A percentile compares a stretch with the other conserved stretches of the same genome.
Evolutionary conservation across 1,140 invertebrate genomes (phyloP).

Genomic region (Drosophila tani): DNA sequence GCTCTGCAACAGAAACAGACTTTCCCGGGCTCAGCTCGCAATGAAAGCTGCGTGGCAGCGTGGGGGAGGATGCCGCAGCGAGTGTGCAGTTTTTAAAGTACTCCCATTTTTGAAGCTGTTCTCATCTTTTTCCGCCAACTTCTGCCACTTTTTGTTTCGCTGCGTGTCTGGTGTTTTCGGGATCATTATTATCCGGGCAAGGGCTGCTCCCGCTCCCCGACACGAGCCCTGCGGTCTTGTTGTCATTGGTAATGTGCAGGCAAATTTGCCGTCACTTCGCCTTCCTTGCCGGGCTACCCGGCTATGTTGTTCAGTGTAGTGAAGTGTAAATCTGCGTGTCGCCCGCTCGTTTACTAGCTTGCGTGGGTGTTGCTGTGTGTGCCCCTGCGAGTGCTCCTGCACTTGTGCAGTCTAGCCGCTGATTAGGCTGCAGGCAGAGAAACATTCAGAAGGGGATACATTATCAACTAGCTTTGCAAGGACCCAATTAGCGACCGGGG

Average conservation of each 20-base stretch:
- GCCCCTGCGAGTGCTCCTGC: constrained; percentile 2
- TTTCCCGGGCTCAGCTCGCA: constrained; percentile 9
- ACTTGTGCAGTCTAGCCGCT: constrained; percentile 19
- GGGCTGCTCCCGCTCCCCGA: constrained; percentile 4
- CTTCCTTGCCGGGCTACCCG: not conserved
- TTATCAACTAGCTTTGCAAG: not conserved
- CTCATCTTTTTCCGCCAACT: constrained; percentile 19
- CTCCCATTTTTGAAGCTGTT: constrained; percentile 42
- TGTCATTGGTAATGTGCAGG: constrained; percentile 58
- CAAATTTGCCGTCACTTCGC: constrained; percentile 38
- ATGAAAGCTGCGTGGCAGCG: constrained; percentile 18
- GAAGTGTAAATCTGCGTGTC: constrained; percentile 57
- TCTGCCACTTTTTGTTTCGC: constrained; percentile 25
- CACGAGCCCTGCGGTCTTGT: constrained; percentile 28
- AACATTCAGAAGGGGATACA: constrained; percentile 9
- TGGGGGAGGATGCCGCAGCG: not conserved
- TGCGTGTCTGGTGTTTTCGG: constrained; percentile 48
- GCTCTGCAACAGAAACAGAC: constrained; percentile 29
- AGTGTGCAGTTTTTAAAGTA: constrained; percentile 56
- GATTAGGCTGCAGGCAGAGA: constrained; percentile 37
- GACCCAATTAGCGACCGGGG: not conserved
- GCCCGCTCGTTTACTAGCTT: constrained; percentile 13
- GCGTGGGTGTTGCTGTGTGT: constrained; percentile 3
- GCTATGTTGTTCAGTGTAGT: constrained; percentile 40
- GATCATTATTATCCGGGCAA: constrained; percentile 56